Evolutionary conservation across 2,888 invertebrate genomes (phyloP), one percentile per base, ranked within the genome.

Genomic region (Cotesia congregata): DNA sequence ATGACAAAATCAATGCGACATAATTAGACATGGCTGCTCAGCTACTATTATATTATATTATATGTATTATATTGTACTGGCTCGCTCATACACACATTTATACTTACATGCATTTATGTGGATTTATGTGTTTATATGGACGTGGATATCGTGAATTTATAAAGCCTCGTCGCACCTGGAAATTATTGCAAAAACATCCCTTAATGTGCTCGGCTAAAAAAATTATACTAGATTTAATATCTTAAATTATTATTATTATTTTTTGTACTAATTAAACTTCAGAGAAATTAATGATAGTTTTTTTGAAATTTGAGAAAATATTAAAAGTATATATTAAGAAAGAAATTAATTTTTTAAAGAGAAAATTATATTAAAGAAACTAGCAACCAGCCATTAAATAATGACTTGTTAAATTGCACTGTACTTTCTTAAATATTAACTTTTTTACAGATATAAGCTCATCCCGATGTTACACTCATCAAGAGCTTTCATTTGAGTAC

Each of bases 1-100:
- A 88, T 88, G 88, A 88, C 88, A 88, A 88, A 88, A 88, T 88
- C 88, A 88, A 88, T 88, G 88, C 88, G 87, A 88, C 87, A 88
- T 88, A 88, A 88, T 88, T 88, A 88, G 86, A 86, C 85, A 86
- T 86, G 86, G 86, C 86, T 86, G 83, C 86, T 83, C 76, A 79
- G 81, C 76, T 12, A 60, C 50, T 50, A 9, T 50, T 50, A 50
- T 12, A 50, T 50, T 50, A 50, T 50, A 50, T 59, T 60, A 15
- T 59, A 60, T 9, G 50, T 12, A 12, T 50, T 50, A 50, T 50
- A 50, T 50, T 50, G 12, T 30, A 30, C 30, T 30, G 0, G 30
- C 30, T 30, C 30, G 30, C 3, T 30, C 30, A 30, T 30, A 30
- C 30, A 30, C 30, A 3, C 30, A 30, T 30, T 50, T 50, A 50